These are phyloP conservation scores for Taenaris catops DNA, from an alignment of 2,888 invertebrate genomes.

Conservation along the genomic window DNA sequence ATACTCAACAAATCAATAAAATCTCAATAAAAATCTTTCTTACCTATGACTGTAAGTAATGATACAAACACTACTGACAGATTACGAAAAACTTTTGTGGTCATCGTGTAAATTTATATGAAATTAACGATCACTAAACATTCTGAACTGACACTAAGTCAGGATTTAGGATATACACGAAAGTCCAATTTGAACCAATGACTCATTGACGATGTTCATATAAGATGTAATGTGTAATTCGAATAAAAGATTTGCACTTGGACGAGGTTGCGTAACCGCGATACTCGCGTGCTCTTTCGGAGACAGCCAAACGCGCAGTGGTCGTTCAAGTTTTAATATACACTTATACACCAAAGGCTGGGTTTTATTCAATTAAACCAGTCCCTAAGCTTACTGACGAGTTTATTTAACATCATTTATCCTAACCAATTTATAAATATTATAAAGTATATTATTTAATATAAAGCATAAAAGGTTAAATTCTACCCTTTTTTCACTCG, in stretches of 20 bases:
- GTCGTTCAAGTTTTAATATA: slow-evolving; percentile 37
- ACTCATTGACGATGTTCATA: slow-evolving; percentile 43
- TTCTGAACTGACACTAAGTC: slow-evolving; percentile 30
- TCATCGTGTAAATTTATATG: slow-evolving; percentile 41
- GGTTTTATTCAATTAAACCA: slow-evolving; percentile 27
- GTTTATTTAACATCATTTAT: too few relatives aligned
- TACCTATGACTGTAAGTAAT: slow-evolving; percentile 49
- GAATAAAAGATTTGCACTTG: slow-evolving; percentile 13
- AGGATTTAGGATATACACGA: slow-evolving; percentile 30
- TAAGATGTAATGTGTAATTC: slow-evolving; percentile 10
- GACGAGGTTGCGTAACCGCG: slow-evolving; percentile 37
- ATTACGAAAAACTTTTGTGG: slow-evolving; percentile 37
- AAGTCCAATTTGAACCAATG: slow-evolving; percentile 29
- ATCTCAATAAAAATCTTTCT: slow-evolving; percentile 27
- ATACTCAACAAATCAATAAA: too few relatives aligned
- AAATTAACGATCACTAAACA: slow-evolving; percentile 31
- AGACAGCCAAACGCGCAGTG: slow-evolving; percentile 60
- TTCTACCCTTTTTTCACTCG: too few relatives aligned
- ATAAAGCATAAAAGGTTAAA: too few relatives aligned
- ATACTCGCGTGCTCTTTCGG: slow-evolving; percentile 56
- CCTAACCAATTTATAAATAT: too few relatives aligned
- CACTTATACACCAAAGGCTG: slow-evolving; percentile 27
- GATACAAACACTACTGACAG: slow-evolving; percentile 41
- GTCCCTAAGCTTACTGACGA: too few relatives aligned
- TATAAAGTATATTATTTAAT: too few relatives aligned